Percentiles rank a stretch among this genome's conserved stretches.
Conservation (phyloP, 2,113 vertebrate genomes). For the Toxotes jaculatrix region DNA sequence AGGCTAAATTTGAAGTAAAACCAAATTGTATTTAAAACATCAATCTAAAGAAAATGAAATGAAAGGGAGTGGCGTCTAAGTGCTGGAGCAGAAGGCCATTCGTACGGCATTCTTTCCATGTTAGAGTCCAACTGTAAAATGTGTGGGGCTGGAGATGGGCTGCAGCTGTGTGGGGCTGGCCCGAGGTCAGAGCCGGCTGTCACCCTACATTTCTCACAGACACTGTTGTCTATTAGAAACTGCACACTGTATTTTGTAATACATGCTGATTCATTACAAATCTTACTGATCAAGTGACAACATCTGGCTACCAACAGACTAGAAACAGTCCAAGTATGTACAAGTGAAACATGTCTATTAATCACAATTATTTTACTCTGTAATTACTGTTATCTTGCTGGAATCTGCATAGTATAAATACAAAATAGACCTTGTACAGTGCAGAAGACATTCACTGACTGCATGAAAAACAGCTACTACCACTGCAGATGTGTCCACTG, state of each 20-base stretch:
- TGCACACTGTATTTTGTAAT: background rate
- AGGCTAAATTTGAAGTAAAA: background rate
- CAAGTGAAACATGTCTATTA: background rate
- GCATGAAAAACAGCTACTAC: background rate
- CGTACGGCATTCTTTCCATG: slow-evolving; percentile 52
- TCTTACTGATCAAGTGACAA: background rate
- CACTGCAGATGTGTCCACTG: background rate
- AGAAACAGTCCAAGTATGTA: background rate
- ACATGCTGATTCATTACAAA: background rate
- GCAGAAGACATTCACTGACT: background rate
- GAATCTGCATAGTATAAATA: background rate
- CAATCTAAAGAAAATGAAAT: background rate
- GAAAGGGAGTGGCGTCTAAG: background rate
- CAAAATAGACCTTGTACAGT: background rate
- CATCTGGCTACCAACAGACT: background rate
- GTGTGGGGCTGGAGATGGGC: background rate
- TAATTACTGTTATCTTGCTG: background rate
- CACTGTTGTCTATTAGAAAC: slow-evolving; percentile 9
- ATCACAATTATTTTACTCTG: background rate
- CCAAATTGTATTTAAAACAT: background rate
- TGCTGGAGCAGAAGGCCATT: background rate
- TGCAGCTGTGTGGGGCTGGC: slow-evolving; percentile 26
- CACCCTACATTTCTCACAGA: background rate
- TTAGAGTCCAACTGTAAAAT: slow-evolving; percentile 49
- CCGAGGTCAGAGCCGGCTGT: slow-evolving; percentile 7